Base-by-base conservation (phyloP, 2,797 vertebrate species). In the Lacerta bilineata region DNA sequence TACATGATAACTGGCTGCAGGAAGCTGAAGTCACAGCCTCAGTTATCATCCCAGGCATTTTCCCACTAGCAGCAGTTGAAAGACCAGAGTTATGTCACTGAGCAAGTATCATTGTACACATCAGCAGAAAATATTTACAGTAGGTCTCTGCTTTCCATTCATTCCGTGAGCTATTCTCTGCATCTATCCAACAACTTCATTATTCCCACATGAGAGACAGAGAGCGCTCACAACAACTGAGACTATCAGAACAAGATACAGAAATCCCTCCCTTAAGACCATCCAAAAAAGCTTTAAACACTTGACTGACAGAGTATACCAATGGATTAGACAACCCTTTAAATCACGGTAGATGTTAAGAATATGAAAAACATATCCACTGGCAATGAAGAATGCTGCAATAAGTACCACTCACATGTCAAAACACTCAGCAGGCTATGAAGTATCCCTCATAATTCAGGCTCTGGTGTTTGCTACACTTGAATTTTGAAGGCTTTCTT, bases 131-230 rank as follows among this genome's bases (percentile, higher is more conserved):
- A 74, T 74, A 25, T n/a, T 41, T 46, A 33, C 33, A 33, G 33
- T 33, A 82, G 72, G 41, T 39, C n/a, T n/a, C 8, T 64, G 18
- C 2, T 85, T 74, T 89, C 75, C 64, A 61, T 84, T 68, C 77
- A 27, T 74, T 59, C 29, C 9, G 4, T 0, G 46, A 29, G 1
- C 8, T 0, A 4, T 7, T 0, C 5, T 4, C 13, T 9, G 5
- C 4, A 25, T 71, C 27, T 3, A 0, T 66, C 23, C 72, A 83
- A 46, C 46, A 15, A 33, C 5, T 25, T 77, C 27, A 29, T 69
- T 71, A 13, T 43, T 43, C 66, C 80, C 59, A 69, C 43, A 64
- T 68, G 39, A 81, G 69, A n/a, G 8, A 68, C 6, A 69, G 46
- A 85, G 43, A 39, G 25, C 5, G 3, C 17, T 81, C 27, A 76